Evolutionary conservation across 23 tunicate species (phyloP).

Genomic region (Halocynthia aurantium): DNA sequence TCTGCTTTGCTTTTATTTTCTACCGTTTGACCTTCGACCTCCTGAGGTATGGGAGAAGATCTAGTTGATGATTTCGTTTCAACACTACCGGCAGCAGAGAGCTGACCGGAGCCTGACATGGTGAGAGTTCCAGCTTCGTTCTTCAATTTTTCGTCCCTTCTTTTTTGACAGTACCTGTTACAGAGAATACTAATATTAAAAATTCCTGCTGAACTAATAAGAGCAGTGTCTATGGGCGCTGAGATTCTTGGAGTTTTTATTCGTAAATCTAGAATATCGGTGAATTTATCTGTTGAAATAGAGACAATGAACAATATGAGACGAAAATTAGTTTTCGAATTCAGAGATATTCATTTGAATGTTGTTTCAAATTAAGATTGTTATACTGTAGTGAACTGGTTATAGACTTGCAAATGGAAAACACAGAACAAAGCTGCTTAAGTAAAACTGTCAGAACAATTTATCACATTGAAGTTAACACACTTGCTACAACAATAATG

Average conservation of each 20-base stretch:
- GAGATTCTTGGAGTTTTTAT: no score
- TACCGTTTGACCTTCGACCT: background rate
- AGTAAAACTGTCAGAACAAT: no score
- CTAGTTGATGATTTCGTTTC: conserved; percentile 23
- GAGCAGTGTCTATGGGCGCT: no score
- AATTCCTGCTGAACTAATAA: background rate
- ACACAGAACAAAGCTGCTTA: no score
- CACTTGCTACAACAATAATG: no score
- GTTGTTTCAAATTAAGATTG: no score
- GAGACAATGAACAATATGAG: background rate
- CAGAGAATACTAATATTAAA: background rate
- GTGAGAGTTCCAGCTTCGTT: background rate
- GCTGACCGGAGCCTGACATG: background rate
- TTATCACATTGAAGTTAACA: no score
- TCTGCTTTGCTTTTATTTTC: background rate
- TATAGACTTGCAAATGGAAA: no score
- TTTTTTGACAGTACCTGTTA: conserved; percentile 16
- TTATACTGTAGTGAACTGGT: no score
- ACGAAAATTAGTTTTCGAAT: no score
- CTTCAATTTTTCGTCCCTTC: conserved; percentile 1
- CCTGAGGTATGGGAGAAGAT: conserved; percentile 25
- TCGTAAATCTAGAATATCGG: no score
- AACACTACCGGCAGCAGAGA: conserved; percentile 10
- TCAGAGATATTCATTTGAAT: no score
- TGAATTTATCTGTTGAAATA: background rate